phyloP scores from a whole-genome alignment of 2,113 vertebrate species.

The Albula glossodonta region DNA sequence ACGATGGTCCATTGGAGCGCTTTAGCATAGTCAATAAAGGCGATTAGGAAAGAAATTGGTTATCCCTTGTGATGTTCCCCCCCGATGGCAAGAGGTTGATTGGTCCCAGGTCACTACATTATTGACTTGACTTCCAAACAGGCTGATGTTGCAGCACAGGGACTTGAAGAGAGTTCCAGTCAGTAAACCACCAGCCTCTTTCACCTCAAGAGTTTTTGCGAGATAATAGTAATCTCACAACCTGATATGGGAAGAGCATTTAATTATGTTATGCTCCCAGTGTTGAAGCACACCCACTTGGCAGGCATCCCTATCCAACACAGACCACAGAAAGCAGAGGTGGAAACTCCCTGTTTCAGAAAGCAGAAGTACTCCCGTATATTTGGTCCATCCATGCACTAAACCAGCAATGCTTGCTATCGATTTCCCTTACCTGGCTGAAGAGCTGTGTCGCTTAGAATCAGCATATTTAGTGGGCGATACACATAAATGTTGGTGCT shows the following conservation, averaged over 20 bases:
- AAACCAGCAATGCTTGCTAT: too few species aligned
- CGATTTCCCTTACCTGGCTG: too few species aligned
- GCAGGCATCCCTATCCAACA: neutral
- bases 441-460: too few species aligned
- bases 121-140: neutral
- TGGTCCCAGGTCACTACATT: neutral
- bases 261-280: neutral
- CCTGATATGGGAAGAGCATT: neutral
- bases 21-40: slow-evolving; percentile 39
- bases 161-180: neutral
- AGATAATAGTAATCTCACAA: neutral
- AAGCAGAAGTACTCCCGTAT: too few species aligned
- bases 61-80: neutral
- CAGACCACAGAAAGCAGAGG: neutral
- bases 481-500: too few species aligned
- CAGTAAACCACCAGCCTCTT: neutral
- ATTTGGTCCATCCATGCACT: too few species aligned
- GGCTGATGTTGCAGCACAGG: neutral
- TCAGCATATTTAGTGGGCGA: too few species aligned
- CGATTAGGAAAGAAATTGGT: slow-evolving; percentile 29
- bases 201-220: neutral
- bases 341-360: too few species aligned
- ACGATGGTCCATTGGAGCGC: neutral
- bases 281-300: neutral
- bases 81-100: too few species aligned